phyloP scores from a whole-genome alignment of 2,888 invertebrate genomes.

The Xestia sexstrigata region DNA sequence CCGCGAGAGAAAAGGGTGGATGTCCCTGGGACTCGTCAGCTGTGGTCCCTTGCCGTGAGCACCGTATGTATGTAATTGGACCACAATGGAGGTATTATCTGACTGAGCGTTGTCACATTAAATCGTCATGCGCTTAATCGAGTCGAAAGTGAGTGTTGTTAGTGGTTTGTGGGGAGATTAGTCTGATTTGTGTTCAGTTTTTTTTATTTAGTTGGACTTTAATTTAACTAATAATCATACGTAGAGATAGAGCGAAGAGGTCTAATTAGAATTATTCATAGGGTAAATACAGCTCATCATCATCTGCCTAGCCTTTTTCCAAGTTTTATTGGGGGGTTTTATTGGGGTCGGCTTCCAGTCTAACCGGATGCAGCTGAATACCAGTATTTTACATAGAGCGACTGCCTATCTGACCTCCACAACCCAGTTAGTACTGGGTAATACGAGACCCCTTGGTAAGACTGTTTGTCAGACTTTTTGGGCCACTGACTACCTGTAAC shows the following conservation, averaged over 20 bases:
- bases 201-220: background rate
- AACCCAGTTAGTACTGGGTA: too few species aligned
- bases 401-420: too few species aligned
- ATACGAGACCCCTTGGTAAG: too few species aligned
- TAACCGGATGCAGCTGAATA: too few species aligned
- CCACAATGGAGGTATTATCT: conserved; percentile 82
- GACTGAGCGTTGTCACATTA: conserved; percentile 84
- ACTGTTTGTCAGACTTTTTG: too few species aligned
- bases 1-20: conserved; percentile 64
- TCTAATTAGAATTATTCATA: too few species aligned
- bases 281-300: background rate
- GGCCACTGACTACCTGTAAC: too few species aligned
- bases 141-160: conserved; percentile 76
- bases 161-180: conserved; percentile 34
- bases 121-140: conserved; percentile 84
- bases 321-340: too few species aligned
- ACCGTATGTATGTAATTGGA: conserved; percentile 79
- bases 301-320: too few species aligned
- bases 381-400: too few species aligned
- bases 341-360: too few species aligned
- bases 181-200: conserved; percentile 35
- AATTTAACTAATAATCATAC: background rate
- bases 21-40: conserved; percentile 78
- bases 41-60: conserved; percentile 74
- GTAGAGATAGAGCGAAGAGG: background rate